phyloP scores from a whole-genome alignment of 2,797 vertebrate species.

The Sebastes taczanowskii region DNA sequence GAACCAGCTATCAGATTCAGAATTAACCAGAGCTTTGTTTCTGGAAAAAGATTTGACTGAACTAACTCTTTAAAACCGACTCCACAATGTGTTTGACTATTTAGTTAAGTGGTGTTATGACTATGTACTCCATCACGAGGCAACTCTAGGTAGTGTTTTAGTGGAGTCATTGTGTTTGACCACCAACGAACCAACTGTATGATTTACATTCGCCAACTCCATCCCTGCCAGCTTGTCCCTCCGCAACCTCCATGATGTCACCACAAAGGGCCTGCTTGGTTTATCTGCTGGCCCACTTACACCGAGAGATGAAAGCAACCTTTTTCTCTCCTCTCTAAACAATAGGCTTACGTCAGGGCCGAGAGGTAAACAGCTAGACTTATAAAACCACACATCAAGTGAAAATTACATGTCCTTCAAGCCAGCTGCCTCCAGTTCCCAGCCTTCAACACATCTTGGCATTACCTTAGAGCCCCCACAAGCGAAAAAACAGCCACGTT shows the following conservation, averaged over 20 bases:
- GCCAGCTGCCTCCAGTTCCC: constrained; percentile 31
- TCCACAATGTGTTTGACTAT: background rate
- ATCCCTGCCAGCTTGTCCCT: constrained; percentile 9
- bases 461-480: constrained; percentile 29
- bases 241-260: constrained; percentile 48
- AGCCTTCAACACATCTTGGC: constrained; percentile 35
- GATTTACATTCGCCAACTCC: constrained; percentile 34
- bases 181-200: constrained; percentile 28
- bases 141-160: constrained; percentile 21
- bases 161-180: constrained; percentile 37
- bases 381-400: constrained; percentile 54
- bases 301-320: constrained; percentile 53
- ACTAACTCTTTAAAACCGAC: background rate
- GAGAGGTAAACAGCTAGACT: constrained; percentile 59
- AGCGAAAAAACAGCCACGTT: constrained; percentile 13
- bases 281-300: constrained; percentile 46
- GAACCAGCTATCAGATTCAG: background rate
- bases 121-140: background rate
- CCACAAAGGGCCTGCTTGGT: constrained; percentile 46
- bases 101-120: constrained; percentile 10
- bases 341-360: constrained; percentile 54
- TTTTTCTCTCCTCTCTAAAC: constrained; percentile 54
- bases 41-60: background rate
- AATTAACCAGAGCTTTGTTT: background rate
- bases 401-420: constrained; percentile 42